These are phyloP conservation scores for Microplitis mediator DNA, from an alignment of 1,140 invertebrate genomes.

Conservation along the genomic window DNA sequence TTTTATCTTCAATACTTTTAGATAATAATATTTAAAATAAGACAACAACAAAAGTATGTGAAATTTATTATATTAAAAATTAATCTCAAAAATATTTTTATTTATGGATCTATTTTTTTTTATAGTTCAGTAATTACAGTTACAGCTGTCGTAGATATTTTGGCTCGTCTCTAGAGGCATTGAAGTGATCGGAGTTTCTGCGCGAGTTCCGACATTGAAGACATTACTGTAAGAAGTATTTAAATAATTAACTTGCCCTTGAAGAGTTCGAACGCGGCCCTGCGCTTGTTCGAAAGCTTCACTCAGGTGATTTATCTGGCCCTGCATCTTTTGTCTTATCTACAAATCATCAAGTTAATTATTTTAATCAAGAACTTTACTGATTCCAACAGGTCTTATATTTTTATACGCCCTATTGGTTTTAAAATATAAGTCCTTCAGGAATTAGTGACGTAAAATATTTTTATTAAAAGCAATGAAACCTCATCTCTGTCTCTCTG, in stretches of 20 bases:
- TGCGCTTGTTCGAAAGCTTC: constrained; percentile 74
- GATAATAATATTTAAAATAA: too few species aligned
- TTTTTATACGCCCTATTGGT: not conserved
- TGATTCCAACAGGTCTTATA: not conserved
- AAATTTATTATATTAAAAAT: not conserved
- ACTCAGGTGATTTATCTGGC: constrained; percentile 70
- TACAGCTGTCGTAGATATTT: not conserved
- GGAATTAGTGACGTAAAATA: constrained; percentile 9
- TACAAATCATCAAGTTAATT: constrained; percentile 38
- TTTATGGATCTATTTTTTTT: too few species aligned
- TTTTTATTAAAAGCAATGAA: constrained; percentile 20
- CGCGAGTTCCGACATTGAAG: constrained; percentile 41
- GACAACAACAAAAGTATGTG: not conserved
- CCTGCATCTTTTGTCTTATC: constrained; percentile 71
- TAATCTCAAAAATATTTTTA: too few species aligned
- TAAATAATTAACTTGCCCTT: constrained; percentile 69
- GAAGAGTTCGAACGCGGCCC: constrained; percentile 67
- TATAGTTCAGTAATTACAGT: not conserved
- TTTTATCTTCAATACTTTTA: too few species aligned
- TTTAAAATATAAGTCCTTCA: not conserved
- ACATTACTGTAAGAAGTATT: constrained; percentile 64
- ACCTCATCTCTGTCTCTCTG: constrained; percentile 73
- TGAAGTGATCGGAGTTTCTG: constrained; percentile 19
- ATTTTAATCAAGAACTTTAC: constrained; percentile 21
- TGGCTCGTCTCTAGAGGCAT: constrained; percentile 7